Percentiles rank a stretch among this genome's conserved stretches.
Evolutionary conservation across 2,113 vertebrate species (phyloP).

Genomic region (Oreochromis tanganicae): DNA sequence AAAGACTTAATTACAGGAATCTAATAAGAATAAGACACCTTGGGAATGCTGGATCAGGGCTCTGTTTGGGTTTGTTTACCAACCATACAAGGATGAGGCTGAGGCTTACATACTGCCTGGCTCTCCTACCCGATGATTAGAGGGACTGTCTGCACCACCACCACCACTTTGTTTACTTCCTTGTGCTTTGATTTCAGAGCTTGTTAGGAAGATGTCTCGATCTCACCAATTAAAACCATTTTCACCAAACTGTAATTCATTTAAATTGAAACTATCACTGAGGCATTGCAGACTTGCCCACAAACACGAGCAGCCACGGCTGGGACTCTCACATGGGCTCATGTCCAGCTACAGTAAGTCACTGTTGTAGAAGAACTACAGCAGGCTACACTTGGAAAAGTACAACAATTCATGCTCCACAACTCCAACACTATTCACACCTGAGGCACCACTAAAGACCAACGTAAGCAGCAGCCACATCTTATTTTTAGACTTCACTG

Average conservation of each 20-base stretch:
- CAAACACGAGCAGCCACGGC: background rate
- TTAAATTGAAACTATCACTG: background rate
- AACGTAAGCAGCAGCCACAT: background rate
- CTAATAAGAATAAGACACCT: background rate
- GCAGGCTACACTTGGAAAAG: background rate
- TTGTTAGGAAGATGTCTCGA: background rate
- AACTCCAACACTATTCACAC: background rate
- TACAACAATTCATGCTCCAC: background rate
- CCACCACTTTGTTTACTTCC: background rate
- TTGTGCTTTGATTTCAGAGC: background rate
- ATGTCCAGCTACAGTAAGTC: background rate
- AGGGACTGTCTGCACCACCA: background rate
- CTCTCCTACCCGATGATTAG: background rate
- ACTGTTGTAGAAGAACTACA: background rate
- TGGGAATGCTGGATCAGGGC: background rate
- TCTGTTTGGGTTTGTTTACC: background rate
- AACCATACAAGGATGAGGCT: background rate
- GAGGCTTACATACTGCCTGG: background rate
- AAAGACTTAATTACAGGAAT: background rate
- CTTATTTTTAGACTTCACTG: background rate
- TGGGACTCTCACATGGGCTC: background rate
- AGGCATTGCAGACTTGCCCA: background rate
- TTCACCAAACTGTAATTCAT: background rate
- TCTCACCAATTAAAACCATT: background rate
- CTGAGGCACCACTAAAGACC: background rate